Percentiles rank a stretch among this genome's conserved stretches.
Conservation (phyloP, 2,113 vertebrate species). For the Dinomys branickii region DNA sequence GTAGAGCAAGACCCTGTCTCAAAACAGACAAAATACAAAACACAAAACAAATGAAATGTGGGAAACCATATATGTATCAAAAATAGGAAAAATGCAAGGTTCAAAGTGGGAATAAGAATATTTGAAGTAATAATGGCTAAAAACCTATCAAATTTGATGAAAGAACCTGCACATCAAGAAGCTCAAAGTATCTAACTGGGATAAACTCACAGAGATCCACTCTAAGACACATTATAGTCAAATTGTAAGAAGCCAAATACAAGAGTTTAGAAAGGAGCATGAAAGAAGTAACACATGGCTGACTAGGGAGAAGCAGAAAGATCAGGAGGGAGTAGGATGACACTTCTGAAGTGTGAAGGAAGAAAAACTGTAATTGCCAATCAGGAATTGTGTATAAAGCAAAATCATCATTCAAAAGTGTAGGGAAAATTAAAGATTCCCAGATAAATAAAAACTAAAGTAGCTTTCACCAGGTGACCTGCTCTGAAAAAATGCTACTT, state of each 20-base stretch:
- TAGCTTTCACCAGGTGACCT: neutral
- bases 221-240: neutral
- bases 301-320: neutral
- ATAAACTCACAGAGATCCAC: slow-evolving; percentile 30
- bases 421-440: neutral
- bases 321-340: neutral
- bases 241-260: neutral
- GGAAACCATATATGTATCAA: neutral
- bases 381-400: neutral
- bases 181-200: neutral
- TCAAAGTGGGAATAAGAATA: neutral
- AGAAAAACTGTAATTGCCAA: neutral
- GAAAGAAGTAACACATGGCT: neutral
- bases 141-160: neutral
- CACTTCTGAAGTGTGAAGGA: neutral
- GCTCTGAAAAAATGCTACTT: neutral
- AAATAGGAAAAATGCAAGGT: neutral
- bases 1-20: too few relatives aligned
- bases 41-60: neutral
- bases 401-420: slow-evolving; percentile 13
- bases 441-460: neutral
- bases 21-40: too few relatives aligned
- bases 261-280: neutral
- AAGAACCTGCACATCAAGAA: neutral
- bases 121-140: neutral